Evolutionary conservation across 2,797 vertebrate genomes (phyloP).

Genomic region (Melopsittacus undulatus): DNA sequence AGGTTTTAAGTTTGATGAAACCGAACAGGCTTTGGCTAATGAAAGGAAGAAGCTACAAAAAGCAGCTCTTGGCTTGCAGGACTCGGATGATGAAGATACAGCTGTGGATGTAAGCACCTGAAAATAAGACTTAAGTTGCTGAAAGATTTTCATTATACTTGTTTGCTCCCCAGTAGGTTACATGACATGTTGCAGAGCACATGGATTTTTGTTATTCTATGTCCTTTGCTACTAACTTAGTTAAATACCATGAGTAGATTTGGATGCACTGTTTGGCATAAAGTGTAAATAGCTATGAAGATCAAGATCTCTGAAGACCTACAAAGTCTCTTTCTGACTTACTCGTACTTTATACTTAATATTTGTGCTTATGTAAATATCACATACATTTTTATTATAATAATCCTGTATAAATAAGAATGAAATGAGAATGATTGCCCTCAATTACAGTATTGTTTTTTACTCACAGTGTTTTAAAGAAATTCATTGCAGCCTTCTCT

Average conservation of each 20-base stretch:
- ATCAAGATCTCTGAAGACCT: background rate
- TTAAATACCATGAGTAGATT: background rate
- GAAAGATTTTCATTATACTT: background rate
- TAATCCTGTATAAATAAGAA: background rate
- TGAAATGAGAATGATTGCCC: accelerated
- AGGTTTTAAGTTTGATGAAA: conserved; percentile 99
- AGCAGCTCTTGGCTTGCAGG: conserved; percentile 94
- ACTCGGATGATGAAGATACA: conserved; percentile 97
- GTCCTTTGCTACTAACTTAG: background rate
- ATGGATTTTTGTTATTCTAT: background rate
- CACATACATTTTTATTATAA: background rate
- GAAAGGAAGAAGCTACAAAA: conserved; percentile 98
- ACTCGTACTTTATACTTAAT: background rate
- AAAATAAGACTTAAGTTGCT: background rate
- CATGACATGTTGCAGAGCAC: background rate
- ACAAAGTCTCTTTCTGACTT: background rate
- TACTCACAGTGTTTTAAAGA: background rate
- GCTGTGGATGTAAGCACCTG: conserved; percentile 89
- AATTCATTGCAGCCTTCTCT: background rate
- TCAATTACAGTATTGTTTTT: background rate
- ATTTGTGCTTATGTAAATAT: background rate
- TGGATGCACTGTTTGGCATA: accelerated
- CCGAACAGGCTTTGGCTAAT: conserved; percentile 94
- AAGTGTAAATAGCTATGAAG: background rate
- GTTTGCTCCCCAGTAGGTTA: background rate